Evolutionary conservation across 2,797 vertebrate genomes (phyloP), one percentile per base, ranked within the genome.

Genomic region (Parotocinclus haroldoi): DNA sequence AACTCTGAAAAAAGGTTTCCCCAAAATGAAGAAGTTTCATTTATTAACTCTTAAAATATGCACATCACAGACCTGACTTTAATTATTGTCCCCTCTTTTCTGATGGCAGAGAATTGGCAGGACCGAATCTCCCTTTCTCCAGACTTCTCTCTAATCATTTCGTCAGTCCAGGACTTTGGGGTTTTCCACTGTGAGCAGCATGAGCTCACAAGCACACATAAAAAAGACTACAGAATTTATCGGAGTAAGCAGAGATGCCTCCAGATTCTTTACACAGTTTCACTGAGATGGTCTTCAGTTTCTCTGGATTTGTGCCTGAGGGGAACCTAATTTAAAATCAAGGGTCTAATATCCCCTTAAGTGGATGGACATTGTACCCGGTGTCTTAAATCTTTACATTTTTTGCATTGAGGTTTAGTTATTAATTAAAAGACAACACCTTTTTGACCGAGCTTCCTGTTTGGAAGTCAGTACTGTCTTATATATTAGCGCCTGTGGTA

Each of bases 181-280:
- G 88, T 88, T 16, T 80, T 81, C 68, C 0, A 0, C 3, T 85
- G 73, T 57, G 7, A 4, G 19, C 0, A 58, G 14, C 4, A 49
- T 7, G 0, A 44, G 0, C 7, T 9, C 0, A 0, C 0, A 0
- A 0, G 0, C 0, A 1, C 0, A 0, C 11, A 0, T 0, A 0
- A 0, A 1, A 40, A 14, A 0, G 6, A 0, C 7, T 87, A 76
- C 55, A 53, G 0, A 7, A 10, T 91, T 0, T 6, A 61, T 42
- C 42, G 0, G 0, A 83, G 89, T 90, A 78, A 83, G 85, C 19
- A n/a, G 2, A 19, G 46, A 39, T 5, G 5, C 27, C 5, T 27
- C 27, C 2, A 2, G 27, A 27, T 27, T 27, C 27, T 27, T 27
- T 27, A 27, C 27, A 27, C 27, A 5, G 5, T 27, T 27, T 27